phyloP scores from a whole-genome alignment of 2,113 vertebrate species.

The Eudyptes chrysolophus region DNA sequence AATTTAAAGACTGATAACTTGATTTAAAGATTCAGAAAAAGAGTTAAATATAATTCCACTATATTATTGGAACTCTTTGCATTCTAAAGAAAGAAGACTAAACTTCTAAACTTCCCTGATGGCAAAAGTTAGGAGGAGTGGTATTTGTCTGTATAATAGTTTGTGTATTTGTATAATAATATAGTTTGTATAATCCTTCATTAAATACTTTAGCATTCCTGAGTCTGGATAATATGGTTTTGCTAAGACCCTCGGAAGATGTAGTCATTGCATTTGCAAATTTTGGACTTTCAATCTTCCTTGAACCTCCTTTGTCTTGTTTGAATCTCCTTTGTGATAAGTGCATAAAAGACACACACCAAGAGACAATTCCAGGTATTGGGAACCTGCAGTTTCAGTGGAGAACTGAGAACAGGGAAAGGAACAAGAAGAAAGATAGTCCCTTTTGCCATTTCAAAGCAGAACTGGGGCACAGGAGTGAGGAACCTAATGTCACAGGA shows the following conservation, averaged over 20 bases:
- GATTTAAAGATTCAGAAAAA: background rate
- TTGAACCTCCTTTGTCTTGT: background rate
- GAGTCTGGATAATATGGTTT: background rate
- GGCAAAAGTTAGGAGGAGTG: background rate
- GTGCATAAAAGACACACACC: background rate
- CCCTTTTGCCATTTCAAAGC: background rate
- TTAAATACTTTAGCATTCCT: background rate
- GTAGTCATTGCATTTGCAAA: background rate
- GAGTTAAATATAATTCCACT: background rate
- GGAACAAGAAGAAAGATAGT: background rate
- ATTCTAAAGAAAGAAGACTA: background rate
- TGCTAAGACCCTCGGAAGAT: accelerated
- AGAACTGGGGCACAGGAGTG: background rate
- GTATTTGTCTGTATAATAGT: background rate
- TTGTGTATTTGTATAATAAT: background rate
- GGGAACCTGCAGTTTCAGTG: background rate
- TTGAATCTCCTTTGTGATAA: background rate
- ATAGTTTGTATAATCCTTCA: background rate
- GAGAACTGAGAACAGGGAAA: background rate
- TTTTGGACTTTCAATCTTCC: background rate
- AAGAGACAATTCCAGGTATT: background rate
- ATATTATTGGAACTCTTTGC: background rate
- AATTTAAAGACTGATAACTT: background rate
- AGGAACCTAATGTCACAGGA: background rate
- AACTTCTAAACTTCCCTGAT: background rate